Evolutionary conservation across 2,113 vertebrate species (phyloP).

Genomic region (Bos javanicus): DNA sequence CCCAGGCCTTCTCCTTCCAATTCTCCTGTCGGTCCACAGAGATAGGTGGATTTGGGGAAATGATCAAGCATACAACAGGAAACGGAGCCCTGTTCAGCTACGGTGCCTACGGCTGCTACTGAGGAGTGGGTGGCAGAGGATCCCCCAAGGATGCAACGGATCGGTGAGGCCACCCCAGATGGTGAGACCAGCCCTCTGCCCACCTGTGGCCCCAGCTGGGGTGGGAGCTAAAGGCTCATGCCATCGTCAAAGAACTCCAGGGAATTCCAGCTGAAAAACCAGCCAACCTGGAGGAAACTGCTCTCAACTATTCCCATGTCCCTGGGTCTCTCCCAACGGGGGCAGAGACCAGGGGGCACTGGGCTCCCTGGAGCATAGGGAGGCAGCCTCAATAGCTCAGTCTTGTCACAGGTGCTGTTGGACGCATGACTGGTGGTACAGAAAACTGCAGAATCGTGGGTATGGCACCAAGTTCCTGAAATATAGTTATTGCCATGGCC

Average conservation of each 20-base stretch:
- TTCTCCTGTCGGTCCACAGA: not conserved
- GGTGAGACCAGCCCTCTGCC: not conserved
- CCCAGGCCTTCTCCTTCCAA: constrained; percentile 6
- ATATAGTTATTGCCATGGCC: accelerated
- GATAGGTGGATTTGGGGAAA: accelerated
- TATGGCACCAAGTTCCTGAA: accelerated
- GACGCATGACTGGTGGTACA: constrained; percentile 48
- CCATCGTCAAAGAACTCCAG: not conserved
- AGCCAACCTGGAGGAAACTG: not conserved
- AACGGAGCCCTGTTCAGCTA: not conserved
- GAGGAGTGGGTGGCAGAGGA: constrained; percentile 7
- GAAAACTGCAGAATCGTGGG: accelerated
- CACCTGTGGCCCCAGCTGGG: not conserved
- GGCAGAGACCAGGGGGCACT: accelerated
- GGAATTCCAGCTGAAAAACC: not conserved
- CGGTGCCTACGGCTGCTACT: constrained; percentile 64
- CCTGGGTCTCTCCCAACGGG: not conserved
- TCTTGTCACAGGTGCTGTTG: constrained; percentile 63
- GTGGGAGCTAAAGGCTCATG: not conserved
- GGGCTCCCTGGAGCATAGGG: not conserved
- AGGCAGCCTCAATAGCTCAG: accelerated
- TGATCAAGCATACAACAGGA: not conserved
- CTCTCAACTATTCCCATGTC: not conserved
- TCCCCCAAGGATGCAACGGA: constrained; percentile 64
- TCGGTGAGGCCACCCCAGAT: constrained; percentile 18